Conservation (phyloP, 2,888 invertebrate genomes). For the Clistopyga incitator region DNA sequence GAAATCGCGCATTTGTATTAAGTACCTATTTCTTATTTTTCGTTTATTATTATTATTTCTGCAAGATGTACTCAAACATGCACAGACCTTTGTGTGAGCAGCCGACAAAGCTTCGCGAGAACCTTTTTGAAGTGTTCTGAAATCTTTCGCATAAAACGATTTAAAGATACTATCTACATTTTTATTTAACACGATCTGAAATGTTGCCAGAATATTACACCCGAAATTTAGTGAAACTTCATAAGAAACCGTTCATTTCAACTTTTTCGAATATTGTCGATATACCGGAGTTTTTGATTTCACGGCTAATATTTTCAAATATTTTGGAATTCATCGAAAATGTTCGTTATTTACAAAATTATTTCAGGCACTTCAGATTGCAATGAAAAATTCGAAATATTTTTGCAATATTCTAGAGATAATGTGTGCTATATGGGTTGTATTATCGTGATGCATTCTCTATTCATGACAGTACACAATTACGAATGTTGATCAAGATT, state of each 20-base stretch:
- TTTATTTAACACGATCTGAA: background rate
- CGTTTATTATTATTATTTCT: background rate
- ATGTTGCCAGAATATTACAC: conserved; percentile 4
- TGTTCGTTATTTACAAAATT: conserved; percentile 1
- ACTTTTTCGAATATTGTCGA: background rate
- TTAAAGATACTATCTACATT: no score
- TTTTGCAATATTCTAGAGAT: conserved; percentile 12
- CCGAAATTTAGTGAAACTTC: background rate
- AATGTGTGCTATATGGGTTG: background rate
- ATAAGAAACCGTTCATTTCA: background rate
- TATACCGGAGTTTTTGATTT: background rate
- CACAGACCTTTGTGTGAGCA: conserved; percentile 1
- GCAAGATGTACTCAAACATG: background rate
- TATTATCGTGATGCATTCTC: background rate
- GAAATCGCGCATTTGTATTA: background rate
- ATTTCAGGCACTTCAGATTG: background rate
- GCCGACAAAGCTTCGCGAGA: conserved; percentile 1
- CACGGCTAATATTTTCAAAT: background rate
- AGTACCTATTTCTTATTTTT: background rate
- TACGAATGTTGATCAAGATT: background rate
- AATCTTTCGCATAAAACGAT: background rate
- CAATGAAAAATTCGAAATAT: background rate
- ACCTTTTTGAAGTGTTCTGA: background rate
- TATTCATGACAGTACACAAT: background rate
- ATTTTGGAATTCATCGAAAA: conserved; percentile 4